phyloP scores from a whole-genome alignment of 92 coral and sea anemone genomes.

The Virgularia gustaviana region DNA sequence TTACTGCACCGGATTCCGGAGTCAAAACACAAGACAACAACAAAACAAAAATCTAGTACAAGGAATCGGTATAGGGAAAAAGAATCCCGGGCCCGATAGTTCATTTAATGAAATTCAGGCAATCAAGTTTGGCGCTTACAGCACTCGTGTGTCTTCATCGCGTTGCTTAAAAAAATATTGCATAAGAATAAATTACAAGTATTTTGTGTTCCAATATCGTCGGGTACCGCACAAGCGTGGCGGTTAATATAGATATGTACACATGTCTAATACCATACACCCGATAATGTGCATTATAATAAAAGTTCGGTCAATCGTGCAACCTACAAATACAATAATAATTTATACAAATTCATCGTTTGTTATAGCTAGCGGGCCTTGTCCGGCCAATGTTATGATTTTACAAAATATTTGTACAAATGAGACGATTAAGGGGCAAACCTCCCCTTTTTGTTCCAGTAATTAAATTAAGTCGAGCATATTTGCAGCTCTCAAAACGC shows the following conservation, averaged over 20 bases:
- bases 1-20: too few relatives aligned
- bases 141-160: not conserved
- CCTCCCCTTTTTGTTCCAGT: slow-evolving; percentile 33
- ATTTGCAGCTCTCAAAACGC: not conserved
- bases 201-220: too few relatives aligned
- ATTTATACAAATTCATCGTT: not conserved
- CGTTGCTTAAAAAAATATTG: not conserved
- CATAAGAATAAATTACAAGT: slow-evolving; percentile 36
- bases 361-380: not conserved
- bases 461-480: slow-evolving; percentile 31
- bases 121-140: not conserved
- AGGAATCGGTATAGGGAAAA: too few relatives aligned
- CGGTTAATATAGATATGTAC: too few relatives aligned
- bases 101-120: not conserved
- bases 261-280: too few relatives aligned
- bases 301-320: too few relatives aligned
- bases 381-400: slow-evolving; percentile 4
- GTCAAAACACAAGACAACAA: too few relatives aligned
- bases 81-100: not conserved
- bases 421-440: slow-evolving; percentile 28
- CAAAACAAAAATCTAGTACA: too few relatives aligned
- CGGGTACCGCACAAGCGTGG: too few relatives aligned
- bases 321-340: too few relatives aligned
- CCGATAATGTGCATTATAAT: too few relatives aligned
- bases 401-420: slow-evolving; percentile 27